Percentiles rank a stretch among this genome's conserved stretches.
Evolutionary conservation across 2,888 invertebrate species (phyloP).

Genomic region (Oscheius sp.): DNA sequence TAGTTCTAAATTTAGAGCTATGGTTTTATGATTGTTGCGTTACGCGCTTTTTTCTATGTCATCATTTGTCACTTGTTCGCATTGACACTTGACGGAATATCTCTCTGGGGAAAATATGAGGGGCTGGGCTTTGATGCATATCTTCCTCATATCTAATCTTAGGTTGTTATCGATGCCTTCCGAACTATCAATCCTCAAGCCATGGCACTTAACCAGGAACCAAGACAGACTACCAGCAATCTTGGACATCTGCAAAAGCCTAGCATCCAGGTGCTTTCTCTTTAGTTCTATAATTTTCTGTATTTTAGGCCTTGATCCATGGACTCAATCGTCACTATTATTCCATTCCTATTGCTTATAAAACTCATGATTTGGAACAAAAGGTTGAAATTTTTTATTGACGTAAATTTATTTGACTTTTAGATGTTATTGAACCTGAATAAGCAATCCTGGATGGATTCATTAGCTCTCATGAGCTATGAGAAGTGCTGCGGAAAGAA

Average conservation of each 20-base stretch:
- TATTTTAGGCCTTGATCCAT: slow-evolving; percentile 86
- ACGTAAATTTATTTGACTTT: slow-evolving; percentile 28
- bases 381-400: slow-evolving; percentile 79
- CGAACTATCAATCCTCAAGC: slow-evolving; percentile 98
- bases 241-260: slow-evolving; percentile 98
- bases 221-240: slow-evolving; percentile 97
- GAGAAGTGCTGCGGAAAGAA: slow-evolving; percentile 89
- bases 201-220: slow-evolving; percentile 98
- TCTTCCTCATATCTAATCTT: slow-evolving; percentile 70
- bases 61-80: slow-evolving; percentile 28
- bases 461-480: slow-evolving; percentile 89
- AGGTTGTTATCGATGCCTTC: slow-evolving; percentile 99
- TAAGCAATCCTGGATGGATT: slow-evolving; percentile 99
- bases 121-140: slow-evolving; percentile 18
- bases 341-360: slow-evolving; percentile 98
- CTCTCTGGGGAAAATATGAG: background rate
- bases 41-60: background rate
- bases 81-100: slow-evolving; percentile 10
- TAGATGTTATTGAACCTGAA: slow-evolving; percentile 95
- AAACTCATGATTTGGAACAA: slow-evolving; percentile 97
- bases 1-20: slow-evolving; percentile 2
- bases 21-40: background rate
- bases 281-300: background rate
- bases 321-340: slow-evolving; percentile 98
- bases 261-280: slow-evolving; percentile 81